Evolutionary conservation across 1,140 invertebrate genomes (phyloP), one percentile per base, ranked within the genome.

Genomic region (Homalodisca vitripennis): DNA sequence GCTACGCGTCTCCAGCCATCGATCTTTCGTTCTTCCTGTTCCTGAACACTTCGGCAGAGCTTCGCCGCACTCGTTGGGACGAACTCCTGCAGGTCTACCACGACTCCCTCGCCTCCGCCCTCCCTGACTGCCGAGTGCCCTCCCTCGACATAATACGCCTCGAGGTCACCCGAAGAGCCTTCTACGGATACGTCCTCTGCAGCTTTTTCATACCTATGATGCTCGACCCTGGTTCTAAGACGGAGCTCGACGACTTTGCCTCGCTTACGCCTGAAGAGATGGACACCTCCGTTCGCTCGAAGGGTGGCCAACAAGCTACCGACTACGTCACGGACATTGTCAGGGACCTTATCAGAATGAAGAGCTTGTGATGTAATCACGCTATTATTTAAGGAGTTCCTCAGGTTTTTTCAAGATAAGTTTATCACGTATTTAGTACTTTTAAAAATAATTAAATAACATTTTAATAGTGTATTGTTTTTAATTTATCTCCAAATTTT

Each of bases 21-120:
- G 82, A 84, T 48, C 29, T 83, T 1, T 75, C 78, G 0, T 78
- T 80, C 17, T 80, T 80, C 27, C 29, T 83, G 0, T 82, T 76
- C 68, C 62, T 82, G 13, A 77, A 75, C 57, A 77, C 78, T 1
- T 70, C 75, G 1, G 69, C 60, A 0, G 68, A 73, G 0, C 3
- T 73, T 27, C 74, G 72, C 70, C 55, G 17, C 62, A 41, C 69
- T 0, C 69, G 76, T 46, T 77, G 80, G 34, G 67, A 74, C 6
- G 64, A 75, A 0, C 68, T 82, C 0, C 71, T 83, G 2, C 46
- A 62, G 22, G 68, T 57, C 0, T 84, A 84, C 57, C 74, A 80
- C 32, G 67, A 75, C 1, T 57, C 73, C 1, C 48, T 79, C 1
- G 41, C 32, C 12, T 17, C 12, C 0, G 12, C n/a, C 17, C 41